Conservation (phyloP, 1,140 invertebrate genomes). For the Formica exsecta region DNA sequence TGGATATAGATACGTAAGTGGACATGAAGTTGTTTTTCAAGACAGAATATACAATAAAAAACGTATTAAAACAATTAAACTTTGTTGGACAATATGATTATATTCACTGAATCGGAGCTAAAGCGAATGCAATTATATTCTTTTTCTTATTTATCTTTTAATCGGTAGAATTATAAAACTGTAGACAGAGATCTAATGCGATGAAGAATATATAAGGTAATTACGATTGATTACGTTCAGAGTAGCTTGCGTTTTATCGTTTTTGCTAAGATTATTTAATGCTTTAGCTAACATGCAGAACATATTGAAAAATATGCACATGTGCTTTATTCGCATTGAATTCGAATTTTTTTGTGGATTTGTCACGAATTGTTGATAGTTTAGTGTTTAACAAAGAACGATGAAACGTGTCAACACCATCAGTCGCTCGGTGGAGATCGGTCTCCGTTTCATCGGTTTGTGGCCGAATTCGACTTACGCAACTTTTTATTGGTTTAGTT, state of each 20-base stretch:
- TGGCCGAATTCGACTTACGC: conserved; percentile 55
- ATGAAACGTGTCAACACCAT: conserved; percentile 44
- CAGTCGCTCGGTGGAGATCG: conserved; percentile 19
- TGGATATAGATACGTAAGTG: not conserved
- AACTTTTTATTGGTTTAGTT: conserved; percentile 16
- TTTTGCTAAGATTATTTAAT: not conserved
- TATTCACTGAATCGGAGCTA: not conserved
- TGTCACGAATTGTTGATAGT: not conserved
- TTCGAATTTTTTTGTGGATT: not conserved
- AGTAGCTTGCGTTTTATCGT: not conserved
- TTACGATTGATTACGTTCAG: conserved; percentile 6
- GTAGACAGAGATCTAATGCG: not conserved
- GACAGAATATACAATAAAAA: not conserved
- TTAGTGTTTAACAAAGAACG: not conserved
- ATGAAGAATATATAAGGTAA: conserved; percentile 9
- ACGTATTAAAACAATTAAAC: conserved; percentile 18
- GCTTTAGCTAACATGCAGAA: not conserved
- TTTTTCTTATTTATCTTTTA: not conserved
- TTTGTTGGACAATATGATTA: not conserved
- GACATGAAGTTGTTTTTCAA: not conserved
- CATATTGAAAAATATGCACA: not conserved
- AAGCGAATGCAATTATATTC: not conserved
- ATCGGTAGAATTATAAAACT: not conserved
- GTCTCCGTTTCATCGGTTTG: conserved; percentile 56
- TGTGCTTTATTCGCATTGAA: not conserved